Evolutionary conservation across 2,113 vertebrate species (phyloP).

Genomic region (Alaudala cheleensis): DNA sequence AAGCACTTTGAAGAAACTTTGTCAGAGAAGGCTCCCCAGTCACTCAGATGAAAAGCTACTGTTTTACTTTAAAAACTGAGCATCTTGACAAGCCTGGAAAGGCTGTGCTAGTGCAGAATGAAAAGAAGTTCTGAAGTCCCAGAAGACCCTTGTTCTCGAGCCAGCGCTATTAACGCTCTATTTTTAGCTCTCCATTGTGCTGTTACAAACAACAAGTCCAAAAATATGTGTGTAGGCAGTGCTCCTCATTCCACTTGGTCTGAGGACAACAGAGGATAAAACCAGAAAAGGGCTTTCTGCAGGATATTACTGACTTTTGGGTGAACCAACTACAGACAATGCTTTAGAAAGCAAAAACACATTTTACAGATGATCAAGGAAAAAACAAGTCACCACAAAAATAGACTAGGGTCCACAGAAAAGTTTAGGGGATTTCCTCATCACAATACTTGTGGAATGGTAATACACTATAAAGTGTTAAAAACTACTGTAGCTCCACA

Average conservation of each 20-base stretch:
- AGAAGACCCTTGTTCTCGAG: background rate
- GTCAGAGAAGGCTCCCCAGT: background rate
- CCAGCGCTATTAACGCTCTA: background rate
- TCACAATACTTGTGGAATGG: background rate
- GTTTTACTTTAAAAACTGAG: background rate
- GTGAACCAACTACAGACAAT: background rate
- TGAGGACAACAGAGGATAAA: background rate
- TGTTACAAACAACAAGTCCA: rapidly evolving
- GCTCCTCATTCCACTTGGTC: background rate
- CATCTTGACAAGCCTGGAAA: background rate
- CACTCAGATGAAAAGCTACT: background rate
- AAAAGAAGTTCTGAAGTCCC: background rate
- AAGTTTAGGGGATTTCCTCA: background rate
- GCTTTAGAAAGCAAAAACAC: background rate
- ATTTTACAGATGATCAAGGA: background rate
- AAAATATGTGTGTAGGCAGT: rapidly evolving
- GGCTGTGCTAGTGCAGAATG: background rate
- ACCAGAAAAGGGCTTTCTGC: background rate
- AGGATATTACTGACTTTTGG: background rate
- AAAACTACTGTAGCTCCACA: background rate
- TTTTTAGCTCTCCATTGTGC: background rate
- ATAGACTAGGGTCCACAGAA: background rate
- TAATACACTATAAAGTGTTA: rapidly evolving
- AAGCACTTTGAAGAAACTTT: background rate
- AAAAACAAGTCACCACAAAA: background rate